Conservation (phyloP, 2,888 invertebrate species). For the Itoplectis maculator region DNA sequence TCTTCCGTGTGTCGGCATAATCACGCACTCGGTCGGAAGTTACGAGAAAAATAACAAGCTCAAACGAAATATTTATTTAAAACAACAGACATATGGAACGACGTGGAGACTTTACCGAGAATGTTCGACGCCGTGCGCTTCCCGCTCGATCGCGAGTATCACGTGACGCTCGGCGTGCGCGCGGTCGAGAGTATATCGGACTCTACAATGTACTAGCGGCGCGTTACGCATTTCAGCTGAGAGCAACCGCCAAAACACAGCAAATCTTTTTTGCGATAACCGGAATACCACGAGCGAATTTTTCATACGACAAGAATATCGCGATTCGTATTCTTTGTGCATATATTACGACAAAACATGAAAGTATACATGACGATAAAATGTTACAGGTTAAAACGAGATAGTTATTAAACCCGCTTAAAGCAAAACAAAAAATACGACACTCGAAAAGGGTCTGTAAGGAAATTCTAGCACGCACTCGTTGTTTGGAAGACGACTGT, state of each 20-base stretch:
- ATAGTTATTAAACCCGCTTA: background rate
- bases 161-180: background rate
- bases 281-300: background rate
- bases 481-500: background rate
- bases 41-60: no score
- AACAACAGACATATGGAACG: background rate
- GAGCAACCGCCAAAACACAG: no score
- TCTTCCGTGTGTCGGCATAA: background rate
- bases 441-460: no score
- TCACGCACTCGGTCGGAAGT: no score
- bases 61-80: background rate
- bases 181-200: background rate
- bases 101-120: no score
- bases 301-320: background rate
- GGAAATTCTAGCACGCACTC: background rate
- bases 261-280: background rate
- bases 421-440: background rate
- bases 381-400: background rate
- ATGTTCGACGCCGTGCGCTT: background rate
- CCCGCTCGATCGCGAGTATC: background rate
- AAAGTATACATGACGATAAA: background rate
- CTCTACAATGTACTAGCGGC: background rate
- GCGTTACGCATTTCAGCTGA: background rate
- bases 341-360: background rate
- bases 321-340: background rate